Evolutionary conservation across 2,113 vertebrate genomes (phyloP).

Genomic region (Puntigrus tetrazona): DNA sequence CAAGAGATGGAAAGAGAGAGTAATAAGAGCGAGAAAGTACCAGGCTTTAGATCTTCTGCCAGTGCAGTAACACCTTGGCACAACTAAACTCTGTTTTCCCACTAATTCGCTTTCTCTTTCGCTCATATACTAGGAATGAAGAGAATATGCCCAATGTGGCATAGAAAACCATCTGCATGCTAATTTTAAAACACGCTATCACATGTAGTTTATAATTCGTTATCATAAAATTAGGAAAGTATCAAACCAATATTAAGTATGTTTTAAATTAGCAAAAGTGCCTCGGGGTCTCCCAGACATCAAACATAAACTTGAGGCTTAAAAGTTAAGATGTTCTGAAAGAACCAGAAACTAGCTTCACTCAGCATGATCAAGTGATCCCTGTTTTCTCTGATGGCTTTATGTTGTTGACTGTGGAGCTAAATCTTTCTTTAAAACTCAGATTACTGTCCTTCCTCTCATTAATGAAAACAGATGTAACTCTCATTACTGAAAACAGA

Average conservation of each 20-base stretch:
- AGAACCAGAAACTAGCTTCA: not conserved
- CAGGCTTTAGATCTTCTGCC: conserved; percentile 43
- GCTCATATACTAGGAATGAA: not conserved
- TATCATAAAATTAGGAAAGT: not conserved
- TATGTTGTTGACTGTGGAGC: conserved; percentile 1
- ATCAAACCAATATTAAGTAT: not conserved
- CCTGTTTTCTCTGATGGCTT: conserved; percentile 18
- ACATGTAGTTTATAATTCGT: not conserved
- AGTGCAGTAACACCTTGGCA: conserved; percentile 45
- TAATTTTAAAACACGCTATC: not conserved
- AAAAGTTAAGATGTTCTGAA: not conserved
- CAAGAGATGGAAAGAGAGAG: conserved; percentile 14
- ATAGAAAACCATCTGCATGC: not conserved
- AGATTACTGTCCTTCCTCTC: conserved; percentile 16
- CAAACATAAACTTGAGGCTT: not conserved
- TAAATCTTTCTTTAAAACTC: conserved; percentile 25
- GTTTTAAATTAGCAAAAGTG: not conserved
- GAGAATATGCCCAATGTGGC: not conserved
- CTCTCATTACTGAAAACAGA: conserved; percentile 20
- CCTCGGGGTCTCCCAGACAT: not conserved
- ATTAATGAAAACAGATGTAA: conserved; percentile 43
- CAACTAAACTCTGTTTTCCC: not conserved
- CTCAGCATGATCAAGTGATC: conserved; percentile 27
- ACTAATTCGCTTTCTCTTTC: not conserved
- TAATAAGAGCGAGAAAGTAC: conserved; percentile 7